Percentiles rank a stretch among this genome's conserved stretches.
Evolutionary conservation across 2,113 vertebrate species (phyloP).

Genomic region (Pelodiscus sinensis): DNA sequence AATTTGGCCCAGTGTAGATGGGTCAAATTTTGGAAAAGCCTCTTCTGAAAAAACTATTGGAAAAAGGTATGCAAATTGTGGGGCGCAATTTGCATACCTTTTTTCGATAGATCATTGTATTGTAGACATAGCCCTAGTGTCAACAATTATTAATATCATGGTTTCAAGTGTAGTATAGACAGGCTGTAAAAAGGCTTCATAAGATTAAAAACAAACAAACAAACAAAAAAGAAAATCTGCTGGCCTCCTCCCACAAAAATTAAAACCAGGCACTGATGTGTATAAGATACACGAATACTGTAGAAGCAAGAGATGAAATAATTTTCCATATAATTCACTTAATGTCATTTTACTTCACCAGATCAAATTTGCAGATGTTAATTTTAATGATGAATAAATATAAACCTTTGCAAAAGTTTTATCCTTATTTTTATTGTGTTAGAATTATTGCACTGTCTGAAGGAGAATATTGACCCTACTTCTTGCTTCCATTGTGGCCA

Average conservation of each 20-base stretch:
- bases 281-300: background rate
- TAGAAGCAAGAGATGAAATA: background rate
- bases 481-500: background rate
- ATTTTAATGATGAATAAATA: background rate
- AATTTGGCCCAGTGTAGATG: no score
- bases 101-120: no score
- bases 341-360: background rate
- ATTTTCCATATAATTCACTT: background rate
- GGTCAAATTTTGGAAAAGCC: no score
- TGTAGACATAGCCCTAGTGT: background rate
- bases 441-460: background rate
- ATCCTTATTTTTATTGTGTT: background rate
- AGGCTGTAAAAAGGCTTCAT: background rate
- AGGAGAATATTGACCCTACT: background rate
- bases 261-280: background rate
- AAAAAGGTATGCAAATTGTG: no score
- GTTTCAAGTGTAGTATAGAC: background rate
- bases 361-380: background rate
- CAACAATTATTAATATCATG: background rate
- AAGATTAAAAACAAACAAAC: background rate
- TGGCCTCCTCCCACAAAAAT: background rate
- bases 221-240: background rate
- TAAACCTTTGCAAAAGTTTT: constrained; percentile 7
- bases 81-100: no score
- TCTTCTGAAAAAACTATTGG: no score